A percentile compares a stretch with the other conserved stretches of the same genome.
phyloP scores from a whole-genome alignment of 2,113 vertebrate genomes.

The Syrrhaptes paradoxus region DNA sequence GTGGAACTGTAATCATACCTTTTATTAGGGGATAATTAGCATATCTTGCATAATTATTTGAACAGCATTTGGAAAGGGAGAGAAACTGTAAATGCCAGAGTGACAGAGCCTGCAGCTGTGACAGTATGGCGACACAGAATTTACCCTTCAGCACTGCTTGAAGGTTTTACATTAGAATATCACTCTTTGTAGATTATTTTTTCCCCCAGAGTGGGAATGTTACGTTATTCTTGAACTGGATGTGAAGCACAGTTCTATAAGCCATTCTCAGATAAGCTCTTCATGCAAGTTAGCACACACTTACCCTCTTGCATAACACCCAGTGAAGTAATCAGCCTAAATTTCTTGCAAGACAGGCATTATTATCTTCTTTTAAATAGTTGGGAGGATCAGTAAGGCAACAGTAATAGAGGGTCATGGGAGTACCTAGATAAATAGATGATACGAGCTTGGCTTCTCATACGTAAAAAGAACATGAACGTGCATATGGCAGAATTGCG shows the following conservation, averaged over 20 bases:
- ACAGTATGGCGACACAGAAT: neutral
- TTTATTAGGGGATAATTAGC: slow-evolving; percentile 27
- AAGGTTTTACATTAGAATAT: neutral
- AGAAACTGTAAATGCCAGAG: neutral
- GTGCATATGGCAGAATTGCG: neutral
- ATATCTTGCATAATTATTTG: slow-evolving; percentile 6
- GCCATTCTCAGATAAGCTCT: slow-evolving; percentile 3
- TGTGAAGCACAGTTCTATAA: neutral
- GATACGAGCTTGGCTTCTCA: neutral
- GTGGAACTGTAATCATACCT: neutral
- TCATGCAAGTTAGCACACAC: neutral
- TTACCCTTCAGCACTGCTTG: neutral
- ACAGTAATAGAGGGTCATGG: slow-evolving; percentile 4
- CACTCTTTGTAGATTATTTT: neutral
- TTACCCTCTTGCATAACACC: slow-evolving; percentile 37
- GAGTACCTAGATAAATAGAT: neutral
- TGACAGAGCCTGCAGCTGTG: neutral
- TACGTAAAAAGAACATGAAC: neutral
- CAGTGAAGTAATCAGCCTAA: slow-evolving; percentile 31
- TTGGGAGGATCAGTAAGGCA: slow-evolving; percentile 37
- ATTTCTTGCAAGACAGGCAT: slow-evolving; percentile 35
- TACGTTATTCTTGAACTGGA: neutral
- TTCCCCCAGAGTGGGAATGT: neutral
- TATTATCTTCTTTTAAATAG: slow-evolving; percentile 2
- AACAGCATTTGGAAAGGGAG: neutral